phyloP scores from a whole-genome alignment of 30 jellyfish, hydroid and myxozoan genomes.

The Aurelia coerulea region DNA sequence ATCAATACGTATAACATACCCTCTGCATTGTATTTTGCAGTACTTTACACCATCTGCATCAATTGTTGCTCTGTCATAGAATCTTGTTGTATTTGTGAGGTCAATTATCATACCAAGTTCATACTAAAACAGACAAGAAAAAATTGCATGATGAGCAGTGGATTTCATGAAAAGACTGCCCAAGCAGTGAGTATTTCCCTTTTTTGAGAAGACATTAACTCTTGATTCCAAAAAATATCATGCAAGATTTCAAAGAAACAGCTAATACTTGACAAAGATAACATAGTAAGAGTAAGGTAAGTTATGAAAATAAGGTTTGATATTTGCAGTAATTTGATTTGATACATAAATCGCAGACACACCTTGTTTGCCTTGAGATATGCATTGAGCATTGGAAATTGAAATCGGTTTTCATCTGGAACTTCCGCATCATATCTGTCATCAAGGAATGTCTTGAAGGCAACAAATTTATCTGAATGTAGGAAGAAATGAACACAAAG shows the following conservation, averaged over 20 bases:
- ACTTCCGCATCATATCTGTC: conserved; percentile 83
- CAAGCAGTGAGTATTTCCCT: too few relatives aligned
- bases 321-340: too few relatives aligned
- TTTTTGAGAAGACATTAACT: too few relatives aligned
- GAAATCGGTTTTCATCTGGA: conserved; percentile 80
- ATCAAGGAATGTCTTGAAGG: conserved; percentile 97
- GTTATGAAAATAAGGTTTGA: too few relatives aligned
- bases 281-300: too few relatives aligned
- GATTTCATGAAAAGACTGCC: too few relatives aligned
- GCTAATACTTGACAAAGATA: too few relatives aligned
- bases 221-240: too few relatives aligned
- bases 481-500: too few relatives aligned
- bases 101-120: conserved; percentile 93
- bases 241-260: too few relatives aligned
- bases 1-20: conserved; percentile 43
- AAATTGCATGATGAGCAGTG: too few relatives aligned
- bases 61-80: conserved; percentile 57
- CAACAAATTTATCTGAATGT: conserved; percentile 76
- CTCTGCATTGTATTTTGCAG: conserved; percentile 87
- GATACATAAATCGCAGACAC: not conserved
- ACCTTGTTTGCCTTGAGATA: conserved; percentile 84
- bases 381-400: conserved; percentile 88
- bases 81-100: conserved; percentile 88
- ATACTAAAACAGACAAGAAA: conserved; percentile 46
- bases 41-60: conserved; percentile 66